Conservation (phyloP, 1,140 invertebrate species). For the Heliconius himera region DNA sequence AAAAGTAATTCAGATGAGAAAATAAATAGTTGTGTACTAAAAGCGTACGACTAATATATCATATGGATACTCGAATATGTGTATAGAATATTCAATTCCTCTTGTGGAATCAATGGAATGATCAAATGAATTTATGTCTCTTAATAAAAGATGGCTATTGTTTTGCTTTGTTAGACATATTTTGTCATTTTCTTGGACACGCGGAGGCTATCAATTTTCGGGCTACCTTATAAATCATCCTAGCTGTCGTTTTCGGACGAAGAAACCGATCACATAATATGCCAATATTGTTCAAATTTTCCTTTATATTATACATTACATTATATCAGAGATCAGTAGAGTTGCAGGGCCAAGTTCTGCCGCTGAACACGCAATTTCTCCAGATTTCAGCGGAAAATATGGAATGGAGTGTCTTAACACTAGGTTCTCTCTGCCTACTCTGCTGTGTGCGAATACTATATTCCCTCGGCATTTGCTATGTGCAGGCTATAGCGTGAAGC, state of each 20-base stretch:
- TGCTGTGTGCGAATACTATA: too few species aligned
- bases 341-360: too few species aligned
- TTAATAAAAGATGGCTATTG: slow-evolving; percentile 32
- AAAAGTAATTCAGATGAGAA: too few species aligned
- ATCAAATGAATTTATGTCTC: slow-evolving; percentile 22
- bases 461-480: too few species aligned
- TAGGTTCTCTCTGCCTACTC: too few species aligned
- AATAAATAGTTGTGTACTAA: too few species aligned
- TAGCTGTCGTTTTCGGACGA: slow-evolving; percentile 50
- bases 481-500: too few species aligned
- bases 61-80: background rate
- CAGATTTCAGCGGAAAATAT: too few species aligned
- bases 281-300: slow-evolving; percentile 33
- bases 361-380: too few species aligned
- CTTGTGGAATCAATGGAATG: slow-evolving; percentile 7
- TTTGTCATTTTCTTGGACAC: slow-evolving; percentile 42
- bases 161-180: slow-evolving; percentile 19
- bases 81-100: background rate
- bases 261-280: slow-evolving; percentile 48
- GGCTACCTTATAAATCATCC: slow-evolving; percentile 68
- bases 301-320: background rate
- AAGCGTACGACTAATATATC: background rate
- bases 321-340: background rate
- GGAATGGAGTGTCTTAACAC: too few species aligned
- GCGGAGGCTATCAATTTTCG: slow-evolving; percentile 65